These are phyloP conservation scores for Stichopus chloronotus DNA, from an alignment of 35 echinoderm and acorn worm genomes.

Conservation along the genomic window DNA sequence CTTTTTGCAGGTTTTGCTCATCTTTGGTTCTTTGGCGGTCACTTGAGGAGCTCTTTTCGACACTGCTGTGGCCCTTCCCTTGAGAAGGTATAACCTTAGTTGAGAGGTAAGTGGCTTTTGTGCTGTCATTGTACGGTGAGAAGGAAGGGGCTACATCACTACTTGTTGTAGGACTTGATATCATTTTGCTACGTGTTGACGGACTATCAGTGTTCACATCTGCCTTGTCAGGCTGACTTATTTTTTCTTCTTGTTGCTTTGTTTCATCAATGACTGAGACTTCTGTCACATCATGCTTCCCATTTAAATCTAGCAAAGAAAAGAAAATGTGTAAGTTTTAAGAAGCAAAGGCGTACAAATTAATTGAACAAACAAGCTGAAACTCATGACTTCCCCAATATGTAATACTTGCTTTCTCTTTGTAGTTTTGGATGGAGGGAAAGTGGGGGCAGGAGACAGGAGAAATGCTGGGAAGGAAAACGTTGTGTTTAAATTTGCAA, in stretches of 20 bases:
- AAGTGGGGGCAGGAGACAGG: too few species aligned
- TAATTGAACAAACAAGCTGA: too few species aligned
- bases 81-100: slow-evolving; percentile 8
- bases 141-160: background rate
- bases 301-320: background rate
- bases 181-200: background rate
- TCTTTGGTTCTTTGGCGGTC: background rate
- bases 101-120: slow-evolving; percentile 21
- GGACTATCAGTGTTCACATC: background rate
- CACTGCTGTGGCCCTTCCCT: background rate
- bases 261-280: background rate
- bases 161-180: background rate
- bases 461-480: too few species aligned
- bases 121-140: slow-evolving; percentile 35
- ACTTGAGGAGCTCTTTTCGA: background rate
- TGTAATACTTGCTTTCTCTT: too few species aligned
- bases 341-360: too few species aligned
- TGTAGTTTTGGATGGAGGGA: too few species aligned
- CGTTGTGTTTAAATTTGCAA: too few species aligned
- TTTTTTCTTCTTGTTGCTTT: background rate
- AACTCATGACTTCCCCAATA: too few species aligned
- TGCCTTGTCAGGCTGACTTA: background rate
- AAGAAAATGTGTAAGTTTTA: background rate
- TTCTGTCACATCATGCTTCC: background rate
- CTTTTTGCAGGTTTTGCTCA: background rate